phyloP scores from a whole-genome alignment of 1,140 invertebrate species.

The Monochamus saltuarius region DNA sequence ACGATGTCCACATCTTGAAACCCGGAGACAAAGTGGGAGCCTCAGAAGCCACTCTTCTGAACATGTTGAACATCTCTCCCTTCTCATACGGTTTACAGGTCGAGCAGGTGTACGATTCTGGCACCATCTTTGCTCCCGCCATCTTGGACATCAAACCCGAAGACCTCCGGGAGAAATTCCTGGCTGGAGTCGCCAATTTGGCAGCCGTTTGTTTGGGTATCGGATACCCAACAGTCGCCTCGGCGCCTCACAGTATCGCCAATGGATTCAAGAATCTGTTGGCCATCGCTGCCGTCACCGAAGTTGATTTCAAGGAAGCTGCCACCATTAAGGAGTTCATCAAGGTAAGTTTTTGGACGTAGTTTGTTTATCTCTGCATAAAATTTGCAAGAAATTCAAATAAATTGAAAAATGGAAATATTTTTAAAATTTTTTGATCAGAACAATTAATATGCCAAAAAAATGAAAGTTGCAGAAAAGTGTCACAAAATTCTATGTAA shows the following conservation, averaged over 20 bases:
- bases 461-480: no score
- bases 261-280: conserved; percentile 98
- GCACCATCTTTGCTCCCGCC: conserved; percentile 94
- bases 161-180: conserved; percentile 87
- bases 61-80: conserved; percentile 99
- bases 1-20: conserved; percentile 95
- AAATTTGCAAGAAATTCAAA: no score
- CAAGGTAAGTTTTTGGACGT: conserved; percentile 67
- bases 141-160: conserved; percentile 98
- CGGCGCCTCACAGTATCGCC: conserved; percentile 93
- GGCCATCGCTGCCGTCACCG: conserved; percentile 93
- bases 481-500: no score
- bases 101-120: conserved; percentile 96
- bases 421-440: no score
- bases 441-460: no score
- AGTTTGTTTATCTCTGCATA: no score
- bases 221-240: conserved; percentile 95
- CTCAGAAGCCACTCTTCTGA: conserved; percentile 96
- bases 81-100: conserved; percentile 98
- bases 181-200: conserved; percentile 89
- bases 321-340: conserved; percentile 88
- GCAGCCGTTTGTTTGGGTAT: conserved; percentile 92
- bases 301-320: conserved; percentile 93
- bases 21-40: conserved; percentile 97
- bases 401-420: no score